Evolutionary conservation across 2,113 vertebrate species (phyloP).

Genomic region (Hemiprocne comata): DNA sequence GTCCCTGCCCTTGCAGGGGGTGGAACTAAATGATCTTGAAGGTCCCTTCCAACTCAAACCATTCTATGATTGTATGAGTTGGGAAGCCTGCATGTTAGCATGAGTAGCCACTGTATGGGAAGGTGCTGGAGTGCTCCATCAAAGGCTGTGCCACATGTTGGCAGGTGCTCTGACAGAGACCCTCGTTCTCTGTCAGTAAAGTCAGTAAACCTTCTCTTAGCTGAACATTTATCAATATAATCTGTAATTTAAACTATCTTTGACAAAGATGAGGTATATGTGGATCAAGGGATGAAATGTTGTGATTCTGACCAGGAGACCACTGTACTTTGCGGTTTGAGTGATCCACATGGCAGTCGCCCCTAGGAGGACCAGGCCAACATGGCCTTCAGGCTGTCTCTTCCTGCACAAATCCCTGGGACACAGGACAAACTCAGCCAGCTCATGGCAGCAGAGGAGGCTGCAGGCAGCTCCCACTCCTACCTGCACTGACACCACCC

Average conservation of each 20-base stretch:
- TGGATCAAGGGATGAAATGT: neutral
- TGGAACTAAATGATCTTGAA: no score
- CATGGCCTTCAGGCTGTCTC: neutral
- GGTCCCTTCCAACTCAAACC: no score
- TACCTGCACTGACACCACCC: neutral
- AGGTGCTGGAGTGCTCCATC: neutral
- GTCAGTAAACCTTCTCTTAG: neutral
- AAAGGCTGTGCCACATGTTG: fast-evolving
- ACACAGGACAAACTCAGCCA: neutral
- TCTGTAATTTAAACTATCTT: neutral
- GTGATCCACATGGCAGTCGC: neutral
- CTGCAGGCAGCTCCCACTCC: neutral
- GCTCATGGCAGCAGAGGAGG: neutral
- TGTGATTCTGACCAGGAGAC: neutral
- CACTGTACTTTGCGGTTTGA: neutral
- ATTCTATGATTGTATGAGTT: no score
- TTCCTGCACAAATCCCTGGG: neutral
- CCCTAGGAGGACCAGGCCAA: fast-evolving
- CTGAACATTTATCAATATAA: neutral
- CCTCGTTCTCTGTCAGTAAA: no score
- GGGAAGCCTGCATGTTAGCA: neutral
- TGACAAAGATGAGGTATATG: neutral
- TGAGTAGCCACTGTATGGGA: neutral
- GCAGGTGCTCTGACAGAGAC: neutral
- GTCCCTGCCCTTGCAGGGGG: no score